Conservation (phyloP, 2,888 invertebrate genomes). For the Mythimna lalbum region DNA sequence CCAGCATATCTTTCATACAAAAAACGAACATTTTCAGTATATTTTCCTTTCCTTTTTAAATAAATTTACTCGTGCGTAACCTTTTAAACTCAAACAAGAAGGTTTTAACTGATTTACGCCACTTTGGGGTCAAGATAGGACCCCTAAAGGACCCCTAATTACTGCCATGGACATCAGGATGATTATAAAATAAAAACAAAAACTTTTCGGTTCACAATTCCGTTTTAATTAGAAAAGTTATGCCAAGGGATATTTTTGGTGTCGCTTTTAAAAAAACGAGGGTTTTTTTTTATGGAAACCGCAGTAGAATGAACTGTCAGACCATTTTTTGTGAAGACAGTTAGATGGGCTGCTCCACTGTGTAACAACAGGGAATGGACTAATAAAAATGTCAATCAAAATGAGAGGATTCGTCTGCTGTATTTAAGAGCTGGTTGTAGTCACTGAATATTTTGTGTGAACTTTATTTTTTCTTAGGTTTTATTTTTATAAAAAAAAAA, state of each 20-base stretch:
- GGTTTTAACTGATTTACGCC: slow-evolving; percentile 52
- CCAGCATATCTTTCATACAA: slow-evolving; percentile 9
- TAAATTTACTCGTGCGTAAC: slow-evolving; percentile 31
- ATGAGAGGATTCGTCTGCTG: neutral
- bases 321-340: slow-evolving; percentile 2
- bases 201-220: slow-evolving; percentile 49
- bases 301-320: slow-evolving; percentile 20
- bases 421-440: neutral
- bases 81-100: slow-evolving; percentile 45
- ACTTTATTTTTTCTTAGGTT: no score
- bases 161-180: slow-evolving; percentile 43
- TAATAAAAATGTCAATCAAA: slow-evolving; percentile 26
- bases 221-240: slow-evolving; percentile 66
- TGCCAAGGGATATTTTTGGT: slow-evolving; percentile 37
- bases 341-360: neutral
- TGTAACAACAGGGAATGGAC: neutral
- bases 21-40: slow-evolving; percentile 7
- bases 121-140: slow-evolving; percentile 40
- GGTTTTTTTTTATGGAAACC: slow-evolving; percentile 32
- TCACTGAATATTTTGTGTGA: no score
- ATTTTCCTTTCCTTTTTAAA: slow-evolving; percentile 23
- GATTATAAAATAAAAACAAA: slow-evolving; percentile 64
- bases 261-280: slow-evolving; percentile 3
- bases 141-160: slow-evolving; percentile 56
- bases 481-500: no score